These are phyloP conservation scores for Brenthis ino DNA, from an alignment of 2,888 invertebrate species.

Conservation along the genomic window DNA sequence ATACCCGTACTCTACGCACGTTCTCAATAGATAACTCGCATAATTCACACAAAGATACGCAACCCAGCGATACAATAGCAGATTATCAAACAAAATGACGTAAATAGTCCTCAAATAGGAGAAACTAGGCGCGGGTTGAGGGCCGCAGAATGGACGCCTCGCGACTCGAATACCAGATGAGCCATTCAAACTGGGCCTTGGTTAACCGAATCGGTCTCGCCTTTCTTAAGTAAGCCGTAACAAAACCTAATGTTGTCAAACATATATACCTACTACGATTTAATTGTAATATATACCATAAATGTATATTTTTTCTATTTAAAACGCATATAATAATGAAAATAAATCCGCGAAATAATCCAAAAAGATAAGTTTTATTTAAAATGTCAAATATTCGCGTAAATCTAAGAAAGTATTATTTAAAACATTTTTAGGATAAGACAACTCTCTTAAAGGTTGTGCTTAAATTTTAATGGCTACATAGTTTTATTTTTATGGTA, in stretches of 20 bases:
- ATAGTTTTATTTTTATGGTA: constrained; percentile 29
- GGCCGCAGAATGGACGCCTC: constrained; percentile 70
- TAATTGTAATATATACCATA: neutral
- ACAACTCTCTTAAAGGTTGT: constrained; percentile 13
- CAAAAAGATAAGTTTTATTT: no score
- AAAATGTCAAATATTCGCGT: no score
- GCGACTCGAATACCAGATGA: constrained; percentile 78
- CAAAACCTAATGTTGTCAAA: constrained; percentile 32
- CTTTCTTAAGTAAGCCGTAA: constrained; percentile 39
- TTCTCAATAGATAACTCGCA: constrained; percentile 75
- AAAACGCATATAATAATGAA: no score
- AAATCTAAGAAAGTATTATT: no score
- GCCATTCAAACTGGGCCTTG: constrained; percentile 41
- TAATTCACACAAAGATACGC: constrained; percentile 75
- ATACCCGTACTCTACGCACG: constrained; percentile 74
- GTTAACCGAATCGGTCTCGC: constrained; percentile 34
- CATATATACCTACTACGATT: constrained; percentile 11
- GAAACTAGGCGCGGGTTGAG: constrained; percentile 76
- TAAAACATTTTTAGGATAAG: neutral
- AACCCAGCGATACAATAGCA: constrained; percentile 76
- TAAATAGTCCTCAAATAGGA: constrained; percentile 75
- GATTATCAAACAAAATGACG: constrained; percentile 81
- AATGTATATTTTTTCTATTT: no score
- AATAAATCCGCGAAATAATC: no score
- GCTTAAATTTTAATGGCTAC: constrained; percentile 24